A percentile compares a stretch with the other conserved stretches of the same genome.
phyloP scores from a whole-genome alignment of 2,888 invertebrate species.

The Hyalella azteca region DNA sequence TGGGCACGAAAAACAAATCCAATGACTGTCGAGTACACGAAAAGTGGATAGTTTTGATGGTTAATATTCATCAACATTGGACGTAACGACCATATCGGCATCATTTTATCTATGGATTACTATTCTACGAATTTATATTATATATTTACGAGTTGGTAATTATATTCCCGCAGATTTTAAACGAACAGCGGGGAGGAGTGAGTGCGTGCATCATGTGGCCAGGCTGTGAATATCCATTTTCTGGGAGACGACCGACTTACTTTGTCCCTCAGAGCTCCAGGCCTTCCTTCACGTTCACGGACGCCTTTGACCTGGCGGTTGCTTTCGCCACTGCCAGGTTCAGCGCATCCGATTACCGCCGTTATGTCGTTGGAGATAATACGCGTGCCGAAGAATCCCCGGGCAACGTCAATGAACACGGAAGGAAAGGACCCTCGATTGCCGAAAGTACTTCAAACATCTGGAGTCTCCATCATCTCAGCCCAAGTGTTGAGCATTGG shows the following conservation, averaged over 20 bases:
- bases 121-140: too few species aligned
- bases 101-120: too few species aligned
- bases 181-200: slow-evolving; percentile 48
- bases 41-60: too few species aligned
- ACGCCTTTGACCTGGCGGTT: neutral
- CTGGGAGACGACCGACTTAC: slow-evolving; percentile 2
- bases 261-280: neutral
- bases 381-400: neutral
- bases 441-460: neutral
- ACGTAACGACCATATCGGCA: too few species aligned
- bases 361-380: neutral
- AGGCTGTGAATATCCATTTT: slow-evolving; percentile 42
- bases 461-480: neutral
- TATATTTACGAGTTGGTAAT: too few species aligned
- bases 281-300: slow-evolving; percentile 3
- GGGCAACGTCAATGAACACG: neutral
- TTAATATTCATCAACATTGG: too few species aligned
- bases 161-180: slow-evolving; percentile 54
- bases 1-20: too few species aligned
- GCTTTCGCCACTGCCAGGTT: slow-evolving; percentile 3
- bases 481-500: neutral
- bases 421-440: neutral
- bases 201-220: slow-evolving; percentile 58
- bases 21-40: too few species aligned
- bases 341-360: neutral